phyloP scores from a whole-genome alignment of 2,797 vertebrate species.

The Oreortyx pictus region DNA sequence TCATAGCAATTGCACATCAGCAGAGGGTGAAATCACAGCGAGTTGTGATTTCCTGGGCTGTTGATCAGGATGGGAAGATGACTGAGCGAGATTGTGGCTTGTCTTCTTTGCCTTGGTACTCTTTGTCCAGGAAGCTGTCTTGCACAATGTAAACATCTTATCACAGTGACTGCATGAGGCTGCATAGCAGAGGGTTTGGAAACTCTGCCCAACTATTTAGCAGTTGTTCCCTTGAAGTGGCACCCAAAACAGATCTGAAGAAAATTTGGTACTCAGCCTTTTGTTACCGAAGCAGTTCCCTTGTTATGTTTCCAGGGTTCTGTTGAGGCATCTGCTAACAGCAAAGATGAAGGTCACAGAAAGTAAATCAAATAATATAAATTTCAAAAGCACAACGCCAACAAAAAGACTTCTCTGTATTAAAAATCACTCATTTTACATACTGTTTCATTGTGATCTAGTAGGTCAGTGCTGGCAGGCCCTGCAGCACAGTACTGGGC shows the following conservation, averaged over 20 bases:
- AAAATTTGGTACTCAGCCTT: slow-evolving; percentile 53
- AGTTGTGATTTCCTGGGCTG: slow-evolving; percentile 73
- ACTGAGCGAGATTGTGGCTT: slow-evolving; percentile 72
- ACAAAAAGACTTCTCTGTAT: background rate
- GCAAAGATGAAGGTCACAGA: background rate
- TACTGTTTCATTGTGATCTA: background rate
- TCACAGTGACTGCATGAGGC: slow-evolving; percentile 48
- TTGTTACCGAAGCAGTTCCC: slow-evolving; percentile 44
- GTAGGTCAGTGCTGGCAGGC: background rate
- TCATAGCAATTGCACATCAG: slow-evolving; percentile 67
- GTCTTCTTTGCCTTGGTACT: slow-evolving; percentile 7
- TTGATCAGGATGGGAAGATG: slow-evolving; percentile 73
- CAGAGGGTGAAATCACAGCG: slow-evolving; percentile 76
- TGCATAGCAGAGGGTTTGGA: slow-evolving; percentile 49
- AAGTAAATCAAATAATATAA: background rate
- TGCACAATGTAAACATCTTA: slow-evolving; percentile 72
- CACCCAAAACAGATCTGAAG: slow-evolving; percentile 63
- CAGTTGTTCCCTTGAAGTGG: slow-evolving; percentile 62
- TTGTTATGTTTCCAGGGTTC: slow-evolving; percentile 49
- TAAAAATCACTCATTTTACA: background rate
- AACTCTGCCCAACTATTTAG: slow-evolving; percentile 57
- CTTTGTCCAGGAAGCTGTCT: slow-evolving; percentile 65
- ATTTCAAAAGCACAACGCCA: background rate
- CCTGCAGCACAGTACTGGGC: background rate
- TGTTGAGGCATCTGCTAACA: slow-evolving; percentile 58